Evolutionary conservation across 1,140 invertebrate species (phyloP), one percentile per base, ranked within the genome.

Genomic region (Oryzaephilus surinamensis): DNA sequence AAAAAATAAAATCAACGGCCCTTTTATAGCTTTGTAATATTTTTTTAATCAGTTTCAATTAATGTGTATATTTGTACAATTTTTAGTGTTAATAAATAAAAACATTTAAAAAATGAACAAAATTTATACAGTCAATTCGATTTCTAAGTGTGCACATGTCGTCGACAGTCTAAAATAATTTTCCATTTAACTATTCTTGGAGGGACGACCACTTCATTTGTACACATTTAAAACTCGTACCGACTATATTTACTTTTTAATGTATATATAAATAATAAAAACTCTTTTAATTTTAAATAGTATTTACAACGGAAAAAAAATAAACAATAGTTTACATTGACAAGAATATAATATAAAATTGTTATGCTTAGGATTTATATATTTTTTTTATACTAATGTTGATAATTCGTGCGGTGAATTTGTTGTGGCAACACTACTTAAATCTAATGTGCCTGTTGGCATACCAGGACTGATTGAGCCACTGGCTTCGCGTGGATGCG

Each of bases 361-460:
- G 4, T 14, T 10, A 31, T 31, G 16, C 15, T 32, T 7, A 32
- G 10, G 1, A n/a, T 6, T 32, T 7, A 12, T 32, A 12, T 24
- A 10, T 8, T 13, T 33, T 17, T 14, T 20, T 58, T 57, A 76
- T 19, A 77, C 78, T 37, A 81, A 64, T 7, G 78, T 81, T 2
- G 77, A 80, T 15, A 81, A 61, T 58, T 81, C 78, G 41, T 80
- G 78, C 12, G 76, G 71, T 13, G 73, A 75, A 46, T 69, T 72
- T 4, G 73, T 73, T 3, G 67, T 74, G 16, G 73, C 71, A 4
- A 77, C 73, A 50, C 74, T 77, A 48, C 77, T 80, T 37, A 81
- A 64, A 44, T 80, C 78, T 15, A 80, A 56, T 13, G 72, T 76
- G 0, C 74, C 70, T n/a, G 56, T 60, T 10, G 76, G 72, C 21